phyloP scores from a whole-genome alignment of 2,888 invertebrate species.

The Hymenopus coronatus region DNA sequence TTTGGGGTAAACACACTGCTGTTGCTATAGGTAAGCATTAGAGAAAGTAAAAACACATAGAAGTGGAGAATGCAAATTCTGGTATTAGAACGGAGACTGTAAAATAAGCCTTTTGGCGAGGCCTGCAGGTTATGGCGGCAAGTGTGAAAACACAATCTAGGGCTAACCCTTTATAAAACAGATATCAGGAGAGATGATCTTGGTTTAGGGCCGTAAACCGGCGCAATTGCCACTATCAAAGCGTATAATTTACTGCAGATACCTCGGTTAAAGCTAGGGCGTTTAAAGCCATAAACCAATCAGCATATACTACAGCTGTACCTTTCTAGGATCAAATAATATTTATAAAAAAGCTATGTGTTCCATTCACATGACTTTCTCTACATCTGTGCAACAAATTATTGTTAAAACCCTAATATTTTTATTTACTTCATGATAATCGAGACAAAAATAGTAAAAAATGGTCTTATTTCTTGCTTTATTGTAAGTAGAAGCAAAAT shows the following conservation, averaged over 20 bases:
- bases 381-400: no score
- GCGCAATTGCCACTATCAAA: neutral
- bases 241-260: neutral
- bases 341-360: no score
- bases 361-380: no score
- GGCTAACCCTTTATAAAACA: neutral
- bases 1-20: no score
- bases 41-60: no score
- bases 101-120: neutral
- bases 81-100: neutral
- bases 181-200: neutral
- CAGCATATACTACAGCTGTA: neutral
- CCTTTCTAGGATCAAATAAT: neutral
- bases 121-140: neutral
- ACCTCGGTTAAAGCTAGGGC: neutral
- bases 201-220: neutral
- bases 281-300: neutral
- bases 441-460: no score
- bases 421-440: no score
- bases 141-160: neutral
- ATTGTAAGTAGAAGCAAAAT: no score
- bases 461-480: no score
- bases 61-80: neutral
- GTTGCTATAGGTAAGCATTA: no score
- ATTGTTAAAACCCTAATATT: no score